Conservation (phyloP, 2,113 vertebrate species). For the Copsychus sechellarum region DNA sequence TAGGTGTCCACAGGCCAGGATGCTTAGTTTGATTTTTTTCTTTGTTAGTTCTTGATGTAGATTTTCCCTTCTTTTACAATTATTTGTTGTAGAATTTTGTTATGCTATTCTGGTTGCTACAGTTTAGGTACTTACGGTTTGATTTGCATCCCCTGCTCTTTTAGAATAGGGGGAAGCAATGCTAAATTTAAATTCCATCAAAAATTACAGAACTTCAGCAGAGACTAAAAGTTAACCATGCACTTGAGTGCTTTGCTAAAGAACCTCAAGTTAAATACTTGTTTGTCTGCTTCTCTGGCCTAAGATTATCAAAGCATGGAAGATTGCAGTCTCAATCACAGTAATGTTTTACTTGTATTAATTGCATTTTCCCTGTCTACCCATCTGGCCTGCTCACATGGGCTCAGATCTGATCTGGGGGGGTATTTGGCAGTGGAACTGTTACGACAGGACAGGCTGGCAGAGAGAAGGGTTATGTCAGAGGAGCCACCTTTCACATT, state of each 20-base stretch:
- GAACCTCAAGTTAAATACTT: constrained; percentile 13
- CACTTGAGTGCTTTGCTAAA: neutral
- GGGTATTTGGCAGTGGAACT: neutral
- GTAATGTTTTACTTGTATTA: neutral
- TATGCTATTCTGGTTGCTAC: neutral
- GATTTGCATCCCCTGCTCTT: neutral
- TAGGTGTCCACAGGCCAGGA: neutral
- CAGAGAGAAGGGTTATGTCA: neutral
- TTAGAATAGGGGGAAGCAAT: neutral
- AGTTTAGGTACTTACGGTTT: constrained; percentile 13
- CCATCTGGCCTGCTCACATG: neutral
- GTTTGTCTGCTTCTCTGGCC: neutral
- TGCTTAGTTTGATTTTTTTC: neutral
- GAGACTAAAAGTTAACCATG: constrained; percentile 1
- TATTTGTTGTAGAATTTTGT: neutral
- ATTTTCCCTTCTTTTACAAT: constrained; percentile 6
- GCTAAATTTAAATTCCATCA: neutral
- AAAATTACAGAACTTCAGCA: neutral
- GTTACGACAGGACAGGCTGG: neutral
- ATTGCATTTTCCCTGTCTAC: neutral
- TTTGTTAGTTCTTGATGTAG: neutral
- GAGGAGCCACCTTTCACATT: neutral
- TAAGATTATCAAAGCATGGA: neutral
- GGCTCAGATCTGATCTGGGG: neutral
- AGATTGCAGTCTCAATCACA: neutral